phyloP scores from a whole-genome alignment of 1,140 invertebrate genomes.

The Parasteatoda tepidariorum region DNA sequence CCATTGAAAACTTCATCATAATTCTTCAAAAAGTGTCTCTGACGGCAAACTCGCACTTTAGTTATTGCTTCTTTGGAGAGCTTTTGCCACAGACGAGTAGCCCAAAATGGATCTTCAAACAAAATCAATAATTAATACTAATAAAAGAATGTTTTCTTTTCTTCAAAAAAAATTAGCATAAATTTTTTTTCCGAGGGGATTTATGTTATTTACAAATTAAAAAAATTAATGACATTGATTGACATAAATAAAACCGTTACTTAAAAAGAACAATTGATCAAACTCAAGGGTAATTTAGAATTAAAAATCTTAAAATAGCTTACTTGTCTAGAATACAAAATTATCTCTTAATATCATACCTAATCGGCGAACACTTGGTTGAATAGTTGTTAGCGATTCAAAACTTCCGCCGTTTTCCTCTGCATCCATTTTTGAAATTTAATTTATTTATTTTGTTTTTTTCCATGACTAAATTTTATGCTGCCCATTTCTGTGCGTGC shows the following conservation, averaged over 20 bases:
- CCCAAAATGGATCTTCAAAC: slow-evolving; percentile 53
- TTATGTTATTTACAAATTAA: too few relatives aligned
- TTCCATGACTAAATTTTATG: too few relatives aligned
- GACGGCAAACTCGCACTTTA: slow-evolving; percentile 30
- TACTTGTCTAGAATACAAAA: too few relatives aligned
- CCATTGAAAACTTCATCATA: slow-evolving; percentile 59
- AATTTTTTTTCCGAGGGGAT: too few relatives aligned
- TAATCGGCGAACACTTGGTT: slow-evolving; percentile 37
- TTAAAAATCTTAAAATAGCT: too few relatives aligned
- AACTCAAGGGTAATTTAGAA: too few relatives aligned
- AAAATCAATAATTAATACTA: neutral
- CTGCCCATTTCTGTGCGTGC: too few relatives aligned
- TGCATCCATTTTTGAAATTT: slow-evolving; percentile 3
- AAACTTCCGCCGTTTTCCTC: slow-evolving; percentile 37
- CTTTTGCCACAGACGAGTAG: slow-evolving; percentile 53
- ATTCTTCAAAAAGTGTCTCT: slow-evolving; percentile 52
- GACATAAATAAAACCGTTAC: too few relatives aligned
- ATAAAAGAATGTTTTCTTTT: neutral
- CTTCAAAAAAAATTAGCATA: too few relatives aligned
- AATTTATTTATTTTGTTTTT: neutral
- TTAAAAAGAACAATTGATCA: too few relatives aligned
- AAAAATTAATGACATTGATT: too few relatives aligned
- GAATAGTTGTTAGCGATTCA: slow-evolving; percentile 45
- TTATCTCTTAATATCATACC: too few relatives aligned
- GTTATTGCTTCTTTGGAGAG: slow-evolving; percentile 18